Evolutionary conservation across 1,140 invertebrate species (phyloP), one percentile per base, ranked within the genome.

Genomic region (Cotesia chilonis): DNA sequence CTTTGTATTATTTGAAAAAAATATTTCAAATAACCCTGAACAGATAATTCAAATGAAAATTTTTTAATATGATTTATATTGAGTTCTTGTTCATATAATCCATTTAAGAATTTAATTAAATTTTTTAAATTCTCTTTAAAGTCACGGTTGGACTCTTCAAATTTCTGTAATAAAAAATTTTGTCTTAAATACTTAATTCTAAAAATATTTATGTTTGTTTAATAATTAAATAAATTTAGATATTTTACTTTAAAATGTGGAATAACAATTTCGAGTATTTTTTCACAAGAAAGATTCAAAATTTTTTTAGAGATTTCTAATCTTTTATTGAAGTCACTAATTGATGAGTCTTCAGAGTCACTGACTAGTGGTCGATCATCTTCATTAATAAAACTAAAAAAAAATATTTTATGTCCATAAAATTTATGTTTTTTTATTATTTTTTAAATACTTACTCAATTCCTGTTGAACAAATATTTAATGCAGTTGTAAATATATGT

Each of bases 231-330:
- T 6, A 63, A 65, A 38, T n/a, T 65, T 10, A 4, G 7, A 38
- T 41, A 41, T 9, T 4, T 65, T 47, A 65, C 63, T 36, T 65
- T 65, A 5, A 37, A 10, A 47, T 65, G 47, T 4, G 63, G 63
- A 38, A 65, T 65, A 14, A 65, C 12, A 36, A 65, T 47, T 20
- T 47, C 12, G 35, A 65, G 10, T n/a, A 65, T 41, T 14, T 35
- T 14, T 65, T 47, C 4, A 14, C 35, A 41, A 4, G 35, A 14
- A 14, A 65, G 12, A 38, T 65, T 14, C 2, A 65, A 7, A 14
- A 65, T 65, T 4, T 4, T 12, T 37, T 47, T 65, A 12, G 5
- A 41, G 3, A 20, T 20, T 57, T 57, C 54, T n/a, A 20, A 57
- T 20, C n/a, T 57, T 20, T 14, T n/a, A 7, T 57, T 14, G n/a